A percentile compares a stretch with the other conserved stretches of the same genome.
Evolutionary conservation across 2,113 vertebrate species (phyloP).

Genomic region (Leiothrix lutea): DNA sequence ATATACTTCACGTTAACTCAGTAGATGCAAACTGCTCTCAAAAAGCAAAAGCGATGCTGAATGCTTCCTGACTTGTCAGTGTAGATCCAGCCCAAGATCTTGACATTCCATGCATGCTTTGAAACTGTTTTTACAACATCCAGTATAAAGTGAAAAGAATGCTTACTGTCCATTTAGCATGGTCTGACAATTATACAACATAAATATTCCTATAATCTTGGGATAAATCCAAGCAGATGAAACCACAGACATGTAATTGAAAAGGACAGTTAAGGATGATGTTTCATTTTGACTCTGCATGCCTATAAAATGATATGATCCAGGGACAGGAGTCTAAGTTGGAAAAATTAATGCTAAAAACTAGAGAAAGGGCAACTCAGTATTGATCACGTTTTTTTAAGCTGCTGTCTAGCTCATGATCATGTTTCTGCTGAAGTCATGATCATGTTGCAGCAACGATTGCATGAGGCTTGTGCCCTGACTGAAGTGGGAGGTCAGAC

Average conservation of each 20-base stretch:
- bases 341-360: constrained; percentile 20
- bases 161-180: neutral
- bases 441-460: neutral
- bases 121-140: neutral
- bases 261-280: constrained; percentile 37
- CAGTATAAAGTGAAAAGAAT: neutral
- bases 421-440: neutral
- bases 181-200: constrained; percentile 3
- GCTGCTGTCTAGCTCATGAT: neutral
- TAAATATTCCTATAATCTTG: constrained; percentile 14
- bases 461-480: constrained; percentile 13
- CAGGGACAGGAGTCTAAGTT: neutral
- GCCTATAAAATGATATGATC: constrained; percentile 29
- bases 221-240: neutral
- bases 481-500: constrained; percentile 34
- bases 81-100: neutral
- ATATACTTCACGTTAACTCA: neutral
- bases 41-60: neutral
- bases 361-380: neutral
- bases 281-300: constrained; percentile 37
- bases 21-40: neutral
- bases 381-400: neutral
- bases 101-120: neutral
- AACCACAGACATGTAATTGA: constrained; percentile 22
- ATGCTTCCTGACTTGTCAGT: neutral